These are phyloP conservation scores for Tribolium freemani DNA, from an alignment of 2,888 invertebrate genomes.

Conservation along the genomic window DNA sequence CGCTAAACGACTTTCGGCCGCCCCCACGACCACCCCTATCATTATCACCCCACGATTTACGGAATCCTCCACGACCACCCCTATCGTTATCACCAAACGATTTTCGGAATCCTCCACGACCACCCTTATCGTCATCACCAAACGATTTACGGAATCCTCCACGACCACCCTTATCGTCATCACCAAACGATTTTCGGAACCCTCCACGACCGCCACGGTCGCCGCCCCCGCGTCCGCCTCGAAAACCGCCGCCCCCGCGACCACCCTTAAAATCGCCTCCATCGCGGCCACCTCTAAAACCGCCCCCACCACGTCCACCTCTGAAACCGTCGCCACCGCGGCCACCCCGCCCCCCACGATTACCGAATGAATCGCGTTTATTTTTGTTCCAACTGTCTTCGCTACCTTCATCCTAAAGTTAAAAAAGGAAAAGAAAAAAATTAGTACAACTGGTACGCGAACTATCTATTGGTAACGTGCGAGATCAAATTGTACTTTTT, in stretches of 20 bases:
- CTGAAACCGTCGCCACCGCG: constrained; percentile 52
- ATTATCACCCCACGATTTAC: constrained; percentile 53
- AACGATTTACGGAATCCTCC: constrained; percentile 51
- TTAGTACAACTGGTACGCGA: constrained; percentile 65
- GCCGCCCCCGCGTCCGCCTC: constrained; percentile 56
- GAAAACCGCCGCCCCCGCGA: constrained; percentile 56
- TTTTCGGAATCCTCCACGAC: constrained; percentile 59
- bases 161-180: constrained; percentile 54
- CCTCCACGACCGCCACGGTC: constrained; percentile 51
- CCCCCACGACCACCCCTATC: constrained; percentile 56
- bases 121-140: constrained; percentile 52
- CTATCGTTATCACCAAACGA: constrained; percentile 54
- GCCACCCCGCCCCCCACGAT: constrained; percentile 54
- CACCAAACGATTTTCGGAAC: constrained; percentile 50
- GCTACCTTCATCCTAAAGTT: constrained; percentile 59
- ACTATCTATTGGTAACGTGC: constrained; percentile 60
- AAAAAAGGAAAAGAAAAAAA: constrained; percentile 58
- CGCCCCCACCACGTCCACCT: constrained; percentile 56
- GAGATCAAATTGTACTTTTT: constrained; percentile 45
- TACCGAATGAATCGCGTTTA: constrained; percentile 54
- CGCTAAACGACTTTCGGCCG: constrained; percentile 46
- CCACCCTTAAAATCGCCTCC: constrained; percentile 57
- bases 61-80: constrained; percentile 53
- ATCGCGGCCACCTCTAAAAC: constrained; percentile 56
- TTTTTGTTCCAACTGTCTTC: constrained; percentile 37